Percentiles rank a stretch among this genome's conserved stretches.
Evolutionary conservation across 2,797 vertebrate genomes (phyloP).

Genomic region (Hafferia zeledoni): DNA sequence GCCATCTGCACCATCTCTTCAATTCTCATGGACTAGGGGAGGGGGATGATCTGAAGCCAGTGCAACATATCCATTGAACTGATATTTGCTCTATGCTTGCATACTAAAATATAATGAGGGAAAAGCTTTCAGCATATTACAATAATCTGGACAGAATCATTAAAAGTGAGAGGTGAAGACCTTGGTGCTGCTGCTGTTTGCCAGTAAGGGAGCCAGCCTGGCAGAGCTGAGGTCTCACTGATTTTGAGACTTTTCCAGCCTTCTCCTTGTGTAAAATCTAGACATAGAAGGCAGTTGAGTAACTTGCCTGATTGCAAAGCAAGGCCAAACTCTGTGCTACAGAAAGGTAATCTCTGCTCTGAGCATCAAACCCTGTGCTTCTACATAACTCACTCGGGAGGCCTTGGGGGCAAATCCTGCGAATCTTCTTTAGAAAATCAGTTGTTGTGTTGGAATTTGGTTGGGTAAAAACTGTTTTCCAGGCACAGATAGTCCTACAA

Average conservation of each 20-base stretch:
- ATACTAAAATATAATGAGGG: not conserved
- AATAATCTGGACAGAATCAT: not conserved
- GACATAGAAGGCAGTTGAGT: not conserved
- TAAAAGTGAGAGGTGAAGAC: not conserved
- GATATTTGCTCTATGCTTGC: not conserved
- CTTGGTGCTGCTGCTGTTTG: not conserved
- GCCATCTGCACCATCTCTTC: not conserved
- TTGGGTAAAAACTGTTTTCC: fast-evolving
- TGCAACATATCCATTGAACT: not conserved
- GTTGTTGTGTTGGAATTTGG: fast-evolving
- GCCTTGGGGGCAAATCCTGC: not conserved
- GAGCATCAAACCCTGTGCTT: not conserved
- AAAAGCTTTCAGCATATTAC: not conserved
- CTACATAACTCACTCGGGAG: not conserved
- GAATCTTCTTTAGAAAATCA: not conserved
- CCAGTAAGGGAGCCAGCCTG: not conserved
- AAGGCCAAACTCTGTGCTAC: not conserved
- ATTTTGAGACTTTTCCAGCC: not conserved
- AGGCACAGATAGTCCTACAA: not conserved
- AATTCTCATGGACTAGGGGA: not conserved
- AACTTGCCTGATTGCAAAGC: not conserved
- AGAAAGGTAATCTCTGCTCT: not conserved
- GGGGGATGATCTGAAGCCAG: too few relatives aligned
- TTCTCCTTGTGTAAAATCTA: not conserved
- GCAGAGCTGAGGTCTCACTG: not conserved